phyloP scores from a whole-genome alignment of 2,888 invertebrate genomes.

The Nycteola revayana region DNA sequence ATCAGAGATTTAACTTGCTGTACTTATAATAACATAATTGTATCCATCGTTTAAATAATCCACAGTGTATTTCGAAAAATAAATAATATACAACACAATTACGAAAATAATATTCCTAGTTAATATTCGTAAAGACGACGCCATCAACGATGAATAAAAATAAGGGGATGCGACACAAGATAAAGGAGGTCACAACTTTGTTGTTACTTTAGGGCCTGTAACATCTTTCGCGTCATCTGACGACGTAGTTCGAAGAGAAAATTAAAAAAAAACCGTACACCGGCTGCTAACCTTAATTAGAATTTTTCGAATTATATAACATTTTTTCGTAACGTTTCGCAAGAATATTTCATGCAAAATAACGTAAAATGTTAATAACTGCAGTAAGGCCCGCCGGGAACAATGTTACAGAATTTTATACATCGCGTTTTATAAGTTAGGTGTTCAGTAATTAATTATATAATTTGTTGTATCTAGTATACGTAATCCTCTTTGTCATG shows the following conservation, averaged over 20 bases:
- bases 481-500: no score
- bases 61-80: no score
- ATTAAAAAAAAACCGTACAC: slow-evolving; percentile 66
- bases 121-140: slow-evolving; percentile 24
- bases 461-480: no score
- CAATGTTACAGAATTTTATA: slow-evolving; percentile 21
- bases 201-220: slow-evolving; percentile 49
- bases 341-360: slow-evolving; percentile 39
- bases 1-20: no score
- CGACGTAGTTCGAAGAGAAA: slow-evolving; percentile 65
- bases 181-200: slow-evolving; percentile 54
- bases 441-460: no score
- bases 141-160: slow-evolving; percentile 33
- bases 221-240: slow-evolving; percentile 67
- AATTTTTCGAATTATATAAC: slow-evolving; percentile 74
- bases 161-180: slow-evolving; percentile 39
- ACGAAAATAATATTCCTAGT: slow-evolving; percentile 9
- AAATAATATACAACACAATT: background rate
- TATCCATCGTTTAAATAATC: no score
- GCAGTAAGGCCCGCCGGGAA: slow-evolving; percentile 27
- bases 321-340: slow-evolving; percentile 43
- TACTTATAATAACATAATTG: no score
- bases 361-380: slow-evolving; percentile 48
- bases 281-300: slow-evolving; percentile 76
- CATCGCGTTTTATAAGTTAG: slow-evolving; percentile 4